Conservation (phyloP, 1,140 invertebrate species). For the Aphelinus certus region DNA sequence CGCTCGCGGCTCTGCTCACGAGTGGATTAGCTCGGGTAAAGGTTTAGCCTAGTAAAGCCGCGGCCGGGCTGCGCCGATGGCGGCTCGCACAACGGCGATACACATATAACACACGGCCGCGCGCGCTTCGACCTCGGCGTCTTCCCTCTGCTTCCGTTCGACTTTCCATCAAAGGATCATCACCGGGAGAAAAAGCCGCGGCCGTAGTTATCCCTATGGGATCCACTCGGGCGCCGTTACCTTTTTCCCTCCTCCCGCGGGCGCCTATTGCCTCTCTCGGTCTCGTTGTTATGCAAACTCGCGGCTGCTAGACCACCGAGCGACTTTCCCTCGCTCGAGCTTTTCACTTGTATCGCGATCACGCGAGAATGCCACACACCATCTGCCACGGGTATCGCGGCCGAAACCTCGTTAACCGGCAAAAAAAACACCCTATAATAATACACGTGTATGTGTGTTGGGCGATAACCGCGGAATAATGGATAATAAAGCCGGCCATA, state of each 20-base stretch:
- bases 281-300: slow-evolving; percentile 18
- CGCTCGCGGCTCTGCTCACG: not conserved
- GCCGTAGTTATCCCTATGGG: slow-evolving; percentile 1
- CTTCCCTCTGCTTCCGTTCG: slow-evolving; percentile 1
- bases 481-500: too few species aligned
- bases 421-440: too few species aligned
- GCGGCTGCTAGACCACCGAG: not conserved
- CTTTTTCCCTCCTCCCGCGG: not conserved
- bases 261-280: not conserved
- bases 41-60: slow-evolving; percentile 10
- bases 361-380: too few species aligned
- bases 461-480: too few species aligned
- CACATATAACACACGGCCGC: not conserved
- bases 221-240: not conserved
- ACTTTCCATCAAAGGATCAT: slow-evolving; percentile 24
- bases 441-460: too few species aligned
- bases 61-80: not conserved
- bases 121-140: not conserved
- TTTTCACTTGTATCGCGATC: too few species aligned
- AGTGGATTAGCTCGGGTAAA: slow-evolving; percentile 14
- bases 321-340: not conserved
- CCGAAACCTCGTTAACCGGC: too few species aligned
- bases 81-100: too few species aligned
- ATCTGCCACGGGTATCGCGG: too few species aligned
- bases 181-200: not conserved